Evolutionary conservation across 2,888 invertebrate species (phyloP).

Genomic region (Lissonota sp.): DNA sequence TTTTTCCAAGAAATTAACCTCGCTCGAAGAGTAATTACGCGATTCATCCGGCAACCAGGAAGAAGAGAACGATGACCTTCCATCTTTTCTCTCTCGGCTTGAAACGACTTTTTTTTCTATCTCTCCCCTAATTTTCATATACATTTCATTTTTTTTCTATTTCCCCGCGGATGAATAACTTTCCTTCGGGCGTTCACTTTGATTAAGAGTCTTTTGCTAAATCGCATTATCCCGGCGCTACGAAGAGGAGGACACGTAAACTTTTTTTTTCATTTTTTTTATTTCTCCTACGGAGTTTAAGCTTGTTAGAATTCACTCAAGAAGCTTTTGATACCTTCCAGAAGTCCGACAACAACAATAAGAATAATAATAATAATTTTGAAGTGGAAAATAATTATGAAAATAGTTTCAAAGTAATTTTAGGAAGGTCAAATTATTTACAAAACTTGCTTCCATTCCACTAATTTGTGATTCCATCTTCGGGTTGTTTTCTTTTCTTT

Average conservation of each 20-base stretch:
- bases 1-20: conserved; percentile 48
- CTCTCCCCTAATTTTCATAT: conserved; percentile 15
- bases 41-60: background rate
- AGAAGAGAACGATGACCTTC: background rate
- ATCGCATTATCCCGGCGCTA: conserved; percentile 8
- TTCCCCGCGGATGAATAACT: conserved; percentile 30
- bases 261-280: background rate
- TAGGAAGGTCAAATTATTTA: no score
- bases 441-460: no score
- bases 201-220: conserved; percentile 35
- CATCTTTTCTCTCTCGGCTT: conserved; percentile 28
- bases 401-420: background rate
- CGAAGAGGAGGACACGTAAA: background rate
- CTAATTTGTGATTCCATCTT: no score
- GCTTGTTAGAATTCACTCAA: conserved; percentile 13
- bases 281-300: background rate
- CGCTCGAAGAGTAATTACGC: conserved; percentile 5
- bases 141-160: conserved; percentile 2
- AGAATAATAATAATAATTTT: background rate
- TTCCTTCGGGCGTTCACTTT: conserved; percentile 42
- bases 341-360: background rate
- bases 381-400: background rate
- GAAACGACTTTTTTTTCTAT: conserved; percentile 28
- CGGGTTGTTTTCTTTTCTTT: no score
- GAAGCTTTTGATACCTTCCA: background rate